Conservation (phyloP, 2,113 vertebrate species). For the Sebastes schlegelii region DNA sequence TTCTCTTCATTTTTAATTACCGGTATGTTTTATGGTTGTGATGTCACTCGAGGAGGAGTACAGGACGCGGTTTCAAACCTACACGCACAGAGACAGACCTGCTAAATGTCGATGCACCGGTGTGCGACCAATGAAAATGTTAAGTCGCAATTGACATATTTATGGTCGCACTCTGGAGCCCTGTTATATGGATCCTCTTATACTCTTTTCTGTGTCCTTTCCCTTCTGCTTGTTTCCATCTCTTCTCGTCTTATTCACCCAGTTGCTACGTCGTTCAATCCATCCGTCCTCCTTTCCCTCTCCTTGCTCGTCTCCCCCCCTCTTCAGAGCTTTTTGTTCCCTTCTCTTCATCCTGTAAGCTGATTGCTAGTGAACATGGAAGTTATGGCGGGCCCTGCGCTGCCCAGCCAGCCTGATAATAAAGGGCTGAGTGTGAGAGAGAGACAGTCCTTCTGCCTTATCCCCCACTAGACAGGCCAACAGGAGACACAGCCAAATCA, state of each 20-base stretch:
- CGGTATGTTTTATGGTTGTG: too few relatives aligned
- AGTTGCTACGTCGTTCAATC: slow-evolving; percentile 25
- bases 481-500: slow-evolving; percentile 80
- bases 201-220: not conserved
- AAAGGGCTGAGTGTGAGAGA: slow-evolving; percentile 73
- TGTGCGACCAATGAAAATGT: too few relatives aligned
- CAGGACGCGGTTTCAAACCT: too few relatives aligned
- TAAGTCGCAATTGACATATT: too few relatives aligned
- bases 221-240: not conserved
- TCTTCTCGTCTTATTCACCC: slow-evolving; percentile 2
- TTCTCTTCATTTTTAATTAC: too few relatives aligned
- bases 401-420: slow-evolving; percentile 76
- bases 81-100: too few relatives aligned
- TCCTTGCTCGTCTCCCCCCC: slow-evolving; percentile 11
- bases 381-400: slow-evolving; percentile 63
- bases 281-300: slow-evolving; percentile 18
- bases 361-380: slow-evolving; percentile 73
- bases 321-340: slow-evolving; percentile 43
- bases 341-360: slow-evolving; percentile 45
- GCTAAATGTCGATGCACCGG: too few relatives aligned
- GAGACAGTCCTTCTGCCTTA: slow-evolving; percentile 76
- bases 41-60: too few relatives aligned
- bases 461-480: slow-evolving; percentile 77
- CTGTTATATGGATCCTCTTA: slow-evolving; percentile 1
- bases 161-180: too few relatives aligned